Conservation (phyloP, 2,113 vertebrate genomes). For the Hemibagrus wyckioides region DNA sequence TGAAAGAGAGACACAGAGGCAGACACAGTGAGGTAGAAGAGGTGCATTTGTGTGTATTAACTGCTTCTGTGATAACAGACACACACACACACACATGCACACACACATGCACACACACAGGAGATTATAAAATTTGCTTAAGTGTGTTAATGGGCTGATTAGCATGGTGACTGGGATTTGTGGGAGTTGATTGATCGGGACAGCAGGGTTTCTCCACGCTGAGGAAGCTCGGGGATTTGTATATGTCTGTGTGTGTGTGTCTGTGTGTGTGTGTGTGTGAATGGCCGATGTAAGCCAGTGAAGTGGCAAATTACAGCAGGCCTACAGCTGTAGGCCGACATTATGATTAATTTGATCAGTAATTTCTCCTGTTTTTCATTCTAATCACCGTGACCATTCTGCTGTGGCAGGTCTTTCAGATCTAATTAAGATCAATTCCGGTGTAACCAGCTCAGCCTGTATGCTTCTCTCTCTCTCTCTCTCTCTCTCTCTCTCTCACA, state of each 20-base stretch:
- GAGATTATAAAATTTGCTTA: constrained; percentile 97
- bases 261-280: constrained; percentile 83
- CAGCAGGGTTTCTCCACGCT: constrained; percentile 91
- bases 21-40: neutral
- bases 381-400: constrained; percentile 99
- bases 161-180: constrained; percentile 80
- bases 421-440: constrained; percentile 99
- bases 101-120: constrained; percentile 66
- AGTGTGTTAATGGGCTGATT: constrained; percentile 96
- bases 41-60: neutral
- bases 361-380: constrained; percentile 99
- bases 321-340: constrained; percentile 99
- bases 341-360: constrained; percentile 99
- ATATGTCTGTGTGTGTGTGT: constrained; percentile 66
- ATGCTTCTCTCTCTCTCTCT: neutral
- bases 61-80: constrained; percentile 70
- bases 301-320: constrained; percentile 93
- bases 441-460: constrained; percentile 91
- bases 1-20: neutral
- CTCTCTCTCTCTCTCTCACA: neutral
- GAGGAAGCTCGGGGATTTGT: constrained; percentile 88
- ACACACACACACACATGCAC: neutral
- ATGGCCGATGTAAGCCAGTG: constrained; percentile 99
- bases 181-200: constrained; percentile 94
- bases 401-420: constrained; percentile 99